Conservation (phyloP, 1,140 invertebrate species). For the Epicauta chinensis region DNA sequence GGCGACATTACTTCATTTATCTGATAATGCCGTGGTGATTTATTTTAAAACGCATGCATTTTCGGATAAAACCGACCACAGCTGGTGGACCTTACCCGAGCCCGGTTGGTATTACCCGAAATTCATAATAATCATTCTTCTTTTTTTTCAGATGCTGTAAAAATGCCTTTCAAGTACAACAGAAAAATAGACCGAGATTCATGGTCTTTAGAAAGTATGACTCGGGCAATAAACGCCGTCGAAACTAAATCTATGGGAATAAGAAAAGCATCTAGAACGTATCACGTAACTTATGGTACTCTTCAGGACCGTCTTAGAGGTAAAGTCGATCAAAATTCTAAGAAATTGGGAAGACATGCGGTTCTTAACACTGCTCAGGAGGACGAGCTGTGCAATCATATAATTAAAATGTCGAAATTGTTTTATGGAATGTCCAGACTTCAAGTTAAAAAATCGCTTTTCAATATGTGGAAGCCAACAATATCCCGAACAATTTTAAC, state of each 20-base stretch:
- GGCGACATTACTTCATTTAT: too few relatives aligned
- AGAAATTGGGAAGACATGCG: constrained; percentile 8
- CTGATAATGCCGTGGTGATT: too few relatives aligned
- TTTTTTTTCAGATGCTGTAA: not conserved
- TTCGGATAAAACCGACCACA: too few relatives aligned
- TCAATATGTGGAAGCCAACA: constrained; percentile 8
- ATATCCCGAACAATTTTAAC: constrained; percentile 7
- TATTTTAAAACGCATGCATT: too few relatives aligned
- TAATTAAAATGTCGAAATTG: constrained; percentile 8
- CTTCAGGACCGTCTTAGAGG: constrained; percentile 9
- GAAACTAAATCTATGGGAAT: too few relatives aligned
- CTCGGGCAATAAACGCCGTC: too few relatives aligned
- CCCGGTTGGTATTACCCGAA: too few relatives aligned
- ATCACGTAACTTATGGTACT: not conserved
- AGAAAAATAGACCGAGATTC: constrained; percentile 1
- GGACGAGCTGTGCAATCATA: constrained; percentile 10
- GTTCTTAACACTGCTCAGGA: constrained; percentile 13
- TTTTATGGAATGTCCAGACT: not conserved
- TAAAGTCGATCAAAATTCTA: constrained; percentile 4
- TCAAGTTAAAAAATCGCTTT: too few relatives aligned
- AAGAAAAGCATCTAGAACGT: not conserved
- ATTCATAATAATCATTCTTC: too few relatives aligned
- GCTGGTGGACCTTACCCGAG: too few relatives aligned
- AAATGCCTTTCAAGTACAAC: constrained; percentile 7
- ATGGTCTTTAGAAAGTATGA: not conserved